phyloP scores from a whole-genome alignment of 2,113 vertebrate species.

The Passer montanus region DNA sequence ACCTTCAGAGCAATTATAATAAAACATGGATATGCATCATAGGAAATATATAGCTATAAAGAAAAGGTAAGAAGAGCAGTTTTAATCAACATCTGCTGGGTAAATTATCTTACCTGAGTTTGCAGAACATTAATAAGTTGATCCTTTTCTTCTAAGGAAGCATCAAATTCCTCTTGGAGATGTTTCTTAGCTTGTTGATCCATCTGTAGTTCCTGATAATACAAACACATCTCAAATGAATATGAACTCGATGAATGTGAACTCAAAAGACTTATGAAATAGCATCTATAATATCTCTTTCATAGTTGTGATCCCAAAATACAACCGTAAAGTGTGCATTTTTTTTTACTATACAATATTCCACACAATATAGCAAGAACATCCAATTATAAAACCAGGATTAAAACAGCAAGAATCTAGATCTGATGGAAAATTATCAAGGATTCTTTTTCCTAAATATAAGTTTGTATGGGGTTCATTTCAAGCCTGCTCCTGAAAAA shows the following conservation, averaged over 20 bases:
- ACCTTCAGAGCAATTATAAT: not conserved
- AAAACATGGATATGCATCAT: not conserved
- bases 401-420: not conserved
- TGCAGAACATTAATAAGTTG: conserved; percentile 94
- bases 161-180: conserved; percentile 96
- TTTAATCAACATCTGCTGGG: not conserved
- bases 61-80: not conserved
- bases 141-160: conserved; percentile 93
- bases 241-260: not conserved
- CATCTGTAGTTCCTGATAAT: conserved; percentile 92
- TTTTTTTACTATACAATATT: not conserved
- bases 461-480: not conserved
- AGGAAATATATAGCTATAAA: not conserved
- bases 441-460: not conserved
- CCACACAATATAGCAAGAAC: not conserved
- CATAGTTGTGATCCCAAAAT: not conserved
- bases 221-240: not conserved
- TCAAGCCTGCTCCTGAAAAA: not conserved
- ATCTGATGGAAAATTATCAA: not conserved
- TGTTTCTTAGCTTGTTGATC: conserved; percentile 98
- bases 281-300: not conserved
- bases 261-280: not conserved
- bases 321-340: not conserved
- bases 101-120: conserved; percentile 82
- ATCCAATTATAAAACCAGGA: not conserved